Conservation (phyloP, 2,888 invertebrate species). For the Arrhopalites spinosus region DNA sequence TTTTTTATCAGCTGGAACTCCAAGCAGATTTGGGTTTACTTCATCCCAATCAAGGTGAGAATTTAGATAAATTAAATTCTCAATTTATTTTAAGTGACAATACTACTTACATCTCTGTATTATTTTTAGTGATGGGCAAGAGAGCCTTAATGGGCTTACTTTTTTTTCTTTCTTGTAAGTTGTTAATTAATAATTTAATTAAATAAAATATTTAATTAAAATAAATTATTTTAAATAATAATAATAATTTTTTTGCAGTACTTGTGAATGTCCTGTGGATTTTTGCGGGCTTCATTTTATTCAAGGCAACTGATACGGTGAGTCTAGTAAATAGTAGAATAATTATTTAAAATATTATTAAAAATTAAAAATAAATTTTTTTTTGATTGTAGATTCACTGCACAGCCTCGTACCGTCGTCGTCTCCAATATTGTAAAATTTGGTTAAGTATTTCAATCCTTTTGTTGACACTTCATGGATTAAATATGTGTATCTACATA, state of each 20-base stretch:
- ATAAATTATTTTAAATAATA: too few relatives aligned
- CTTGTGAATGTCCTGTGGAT: constrained; percentile 24
- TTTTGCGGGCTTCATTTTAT: constrained; percentile 28
- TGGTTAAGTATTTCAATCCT: constrained; percentile 13
- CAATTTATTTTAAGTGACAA: background rate
- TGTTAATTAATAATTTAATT: too few relatives aligned
- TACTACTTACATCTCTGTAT: background rate
- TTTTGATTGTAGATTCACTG: background rate
- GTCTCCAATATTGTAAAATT: constrained; percentile 10
- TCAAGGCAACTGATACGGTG: constrained; percentile 33
- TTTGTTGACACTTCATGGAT: background rate
- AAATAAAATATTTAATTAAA: too few relatives aligned
- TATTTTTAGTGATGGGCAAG: constrained; percentile 25
- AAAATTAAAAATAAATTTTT: too few relatives aligned
- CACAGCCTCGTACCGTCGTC: background rate
- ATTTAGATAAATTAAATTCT: background rate
- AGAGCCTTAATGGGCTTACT: constrained; percentile 22
- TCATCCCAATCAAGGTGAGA: constrained; percentile 20
- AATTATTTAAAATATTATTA: too few relatives aligned
- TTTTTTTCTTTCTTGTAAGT: constrained; percentile 15
- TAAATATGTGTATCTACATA: constrained; percentile 20
- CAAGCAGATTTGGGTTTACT: constrained; percentile 1
- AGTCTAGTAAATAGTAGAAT: too few relatives aligned
- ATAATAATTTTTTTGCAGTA: too few relatives aligned
- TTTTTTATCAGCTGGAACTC: constrained; percentile 23